Conservation (phyloP, 2,797 vertebrate species). For the Clarias fuscus region DNA sequence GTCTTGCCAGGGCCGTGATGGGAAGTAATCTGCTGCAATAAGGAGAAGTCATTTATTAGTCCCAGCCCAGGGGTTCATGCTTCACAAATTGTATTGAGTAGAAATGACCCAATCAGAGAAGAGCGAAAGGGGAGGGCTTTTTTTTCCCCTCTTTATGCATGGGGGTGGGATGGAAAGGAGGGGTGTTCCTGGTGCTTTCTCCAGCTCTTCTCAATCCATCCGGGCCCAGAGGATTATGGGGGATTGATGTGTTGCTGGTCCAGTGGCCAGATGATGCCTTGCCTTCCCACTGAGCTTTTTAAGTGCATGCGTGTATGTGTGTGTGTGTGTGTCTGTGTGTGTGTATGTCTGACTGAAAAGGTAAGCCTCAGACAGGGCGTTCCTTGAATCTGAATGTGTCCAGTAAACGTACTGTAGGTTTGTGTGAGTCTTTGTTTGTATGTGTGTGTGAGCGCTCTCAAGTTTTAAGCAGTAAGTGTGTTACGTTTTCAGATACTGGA, state of each 20-base stretch:
- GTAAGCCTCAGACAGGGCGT: constrained; percentile 35
- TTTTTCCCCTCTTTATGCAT: constrained; percentile 7
- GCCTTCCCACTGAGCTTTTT: constrained; percentile 72
- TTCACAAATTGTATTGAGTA: constrained; percentile 65
- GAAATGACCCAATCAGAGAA: constrained; percentile 60
- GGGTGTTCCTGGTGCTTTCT: constrained; percentile 48
- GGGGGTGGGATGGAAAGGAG: constrained; percentile 21
- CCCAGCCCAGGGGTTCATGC: constrained; percentile 62
- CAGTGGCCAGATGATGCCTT: constrained; percentile 57
- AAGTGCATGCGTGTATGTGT: constrained; percentile 51
- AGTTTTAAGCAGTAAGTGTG: constrained; percentile 1
- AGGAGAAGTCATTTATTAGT: constrained; percentile 64
- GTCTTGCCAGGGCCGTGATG: constrained; percentile 52
- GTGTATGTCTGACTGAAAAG: constrained; percentile 28
- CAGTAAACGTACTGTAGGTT: constrained; percentile 11
- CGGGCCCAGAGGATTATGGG: constrained; percentile 68
- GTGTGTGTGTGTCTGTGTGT: constrained; percentile 1
- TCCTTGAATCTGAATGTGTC: constrained; percentile 27
- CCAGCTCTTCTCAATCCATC: constrained; percentile 49
- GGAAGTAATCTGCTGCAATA: constrained; percentile 58
- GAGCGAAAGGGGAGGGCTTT: constrained; percentile 48
- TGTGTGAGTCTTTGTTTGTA: constrained; percentile 6
- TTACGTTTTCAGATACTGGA: constrained; percentile 16
- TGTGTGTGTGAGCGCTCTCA: background rate
- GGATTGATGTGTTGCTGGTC: constrained; percentile 65